A percentile compares a stretch with the other conserved stretches of the same genome.
Evolutionary conservation across 2,797 vertebrate genomes (phyloP).

Genomic region (Acanthopagrus latus): DNA sequence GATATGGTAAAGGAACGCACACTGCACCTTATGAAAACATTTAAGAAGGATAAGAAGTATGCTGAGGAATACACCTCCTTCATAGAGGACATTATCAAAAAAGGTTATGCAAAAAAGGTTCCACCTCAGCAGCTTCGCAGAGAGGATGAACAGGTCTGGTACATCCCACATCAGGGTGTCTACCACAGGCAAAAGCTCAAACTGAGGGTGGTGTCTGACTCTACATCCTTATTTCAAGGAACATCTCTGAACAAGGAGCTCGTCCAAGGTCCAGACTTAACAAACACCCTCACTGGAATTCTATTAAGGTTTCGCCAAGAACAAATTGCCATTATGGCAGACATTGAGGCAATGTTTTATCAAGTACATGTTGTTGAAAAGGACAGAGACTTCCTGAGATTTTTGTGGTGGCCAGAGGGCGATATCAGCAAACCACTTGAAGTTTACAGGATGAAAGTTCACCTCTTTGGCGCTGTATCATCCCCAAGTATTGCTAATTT

Average conservation of each 20-base stretch:
- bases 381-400: too few species aligned
- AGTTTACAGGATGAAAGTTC: constrained; percentile 9
- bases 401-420: neutral
- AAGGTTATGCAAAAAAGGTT: constrained; percentile 16
- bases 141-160: constrained; percentile 11
- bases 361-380: too few species aligned
- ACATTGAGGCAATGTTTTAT: neutral
- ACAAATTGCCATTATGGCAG: constrained; percentile 8
- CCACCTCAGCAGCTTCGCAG: constrained; percentile 8
- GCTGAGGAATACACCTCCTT: constrained; percentile 13
- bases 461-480: neutral
- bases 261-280: neutral
- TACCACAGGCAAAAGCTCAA: constrained; percentile 14
- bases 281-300: constrained; percentile 6
- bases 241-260: neutral
- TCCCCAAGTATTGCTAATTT: too few species aligned
- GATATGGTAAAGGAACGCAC: too few species aligned
- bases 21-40: too few species aligned
- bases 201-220: constrained; percentile 22
- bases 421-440: constrained; percentile 6
- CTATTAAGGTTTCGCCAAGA: neutral
- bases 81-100: neutral
- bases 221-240: constrained; percentile 6
- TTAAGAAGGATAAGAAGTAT: neutral
- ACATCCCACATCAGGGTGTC: constrained; percentile 18